Evolutionary conservation across 35 echinoderm and acorn worm genomes (phyloP).

Genomic region (Amphiura filiformis): DNA sequence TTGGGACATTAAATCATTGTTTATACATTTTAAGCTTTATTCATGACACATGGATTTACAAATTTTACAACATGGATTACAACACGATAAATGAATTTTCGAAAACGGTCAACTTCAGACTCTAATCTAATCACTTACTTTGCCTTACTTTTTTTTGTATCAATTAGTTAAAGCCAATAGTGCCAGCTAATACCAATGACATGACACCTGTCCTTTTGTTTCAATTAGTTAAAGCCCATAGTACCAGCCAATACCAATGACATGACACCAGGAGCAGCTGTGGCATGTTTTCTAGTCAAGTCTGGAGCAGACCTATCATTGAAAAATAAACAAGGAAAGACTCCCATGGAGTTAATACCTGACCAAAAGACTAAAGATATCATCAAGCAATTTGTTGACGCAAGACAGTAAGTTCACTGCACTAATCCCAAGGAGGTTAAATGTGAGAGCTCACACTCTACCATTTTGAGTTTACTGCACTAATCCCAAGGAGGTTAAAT

Average conservation of each 20-base stretch:
- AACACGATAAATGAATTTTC: no score
- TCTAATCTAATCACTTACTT: no score
- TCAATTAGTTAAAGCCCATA: conserved; percentile 67
- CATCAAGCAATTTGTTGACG: conserved; percentile 65
- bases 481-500: no score
- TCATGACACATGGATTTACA: no score
- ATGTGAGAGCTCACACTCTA: no score
- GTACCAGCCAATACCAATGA: conserved; percentile 37
- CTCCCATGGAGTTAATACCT: conserved; percentile 57
- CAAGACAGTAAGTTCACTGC: conserved; percentile 70
- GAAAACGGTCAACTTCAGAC: no score
- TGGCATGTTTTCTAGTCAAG: conserved; percentile 74
- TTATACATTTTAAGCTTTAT: no score
- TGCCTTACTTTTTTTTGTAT: no score
- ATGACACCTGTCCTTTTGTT: conserved; percentile 37
- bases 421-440: no score
- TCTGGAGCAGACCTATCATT: conserved; percentile 60
- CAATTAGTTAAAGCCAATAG: conserved; percentile 64
- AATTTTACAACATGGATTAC: no score
- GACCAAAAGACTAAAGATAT: conserved; percentile 41
- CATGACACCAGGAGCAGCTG: conserved; percentile 42
- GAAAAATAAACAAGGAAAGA: conserved; percentile 64
- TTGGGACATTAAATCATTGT: no score
- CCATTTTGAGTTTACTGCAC: no score
- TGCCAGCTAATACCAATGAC: conserved; percentile 34